Percentiles rank a stretch among this genome's conserved stretches.
phyloP scores from a whole-genome alignment of 2,888 invertebrate species.

The Andrena dorsata region DNA sequence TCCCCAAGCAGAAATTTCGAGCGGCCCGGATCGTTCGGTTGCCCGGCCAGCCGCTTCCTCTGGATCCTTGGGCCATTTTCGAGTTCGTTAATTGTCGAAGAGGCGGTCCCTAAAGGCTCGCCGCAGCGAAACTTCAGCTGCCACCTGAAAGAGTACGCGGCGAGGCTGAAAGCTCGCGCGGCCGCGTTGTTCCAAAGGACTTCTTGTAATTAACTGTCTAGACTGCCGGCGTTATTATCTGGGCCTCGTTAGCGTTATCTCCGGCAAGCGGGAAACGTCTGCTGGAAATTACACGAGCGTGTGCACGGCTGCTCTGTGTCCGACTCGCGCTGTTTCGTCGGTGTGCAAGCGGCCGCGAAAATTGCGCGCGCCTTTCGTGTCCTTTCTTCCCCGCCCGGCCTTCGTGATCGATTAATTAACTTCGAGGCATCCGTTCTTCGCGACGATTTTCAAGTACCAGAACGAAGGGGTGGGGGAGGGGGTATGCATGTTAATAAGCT shows the following conservation, averaged over 20 bases:
- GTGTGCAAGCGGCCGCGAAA: conserved; percentile 19
- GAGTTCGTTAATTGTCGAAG: conserved; percentile 58
- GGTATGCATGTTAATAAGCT: conserved; percentile 42
- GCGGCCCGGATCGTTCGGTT: not conserved
- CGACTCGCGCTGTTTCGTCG: conserved; percentile 5
- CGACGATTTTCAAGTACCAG: conserved; percentile 14
- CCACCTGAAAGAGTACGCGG: conserved; percentile 50
- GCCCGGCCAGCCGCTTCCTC: not conserved
- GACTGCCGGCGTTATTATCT: conserved; percentile 83
- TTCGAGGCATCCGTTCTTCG: conserved; percentile 13
- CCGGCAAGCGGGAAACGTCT: conserved; percentile 81
- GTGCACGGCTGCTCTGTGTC: conserved; percentile 43
- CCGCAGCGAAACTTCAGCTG: conserved; percentile 24
- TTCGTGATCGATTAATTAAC: conserved; percentile 47
- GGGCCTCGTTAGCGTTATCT: conserved; percentile 83
- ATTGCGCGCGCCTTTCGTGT: conserved; percentile 30
- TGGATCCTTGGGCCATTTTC: conserved; percentile 28
- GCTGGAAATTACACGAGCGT: conserved; percentile 63
- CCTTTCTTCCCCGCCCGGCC: not conserved
- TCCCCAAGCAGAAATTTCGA: too few species aligned
- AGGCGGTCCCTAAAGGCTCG: conserved; percentile 19
- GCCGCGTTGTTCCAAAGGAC: conserved; percentile 78
- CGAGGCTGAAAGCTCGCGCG: conserved; percentile 60
- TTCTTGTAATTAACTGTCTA: conserved; percentile 83
- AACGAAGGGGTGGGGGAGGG: conserved; percentile 4